Evolutionary conservation across 1,140 invertebrate genomes (phyloP), one percentile per base, ranked within the genome.

Genomic region (Drosophila littoralis): DNA sequence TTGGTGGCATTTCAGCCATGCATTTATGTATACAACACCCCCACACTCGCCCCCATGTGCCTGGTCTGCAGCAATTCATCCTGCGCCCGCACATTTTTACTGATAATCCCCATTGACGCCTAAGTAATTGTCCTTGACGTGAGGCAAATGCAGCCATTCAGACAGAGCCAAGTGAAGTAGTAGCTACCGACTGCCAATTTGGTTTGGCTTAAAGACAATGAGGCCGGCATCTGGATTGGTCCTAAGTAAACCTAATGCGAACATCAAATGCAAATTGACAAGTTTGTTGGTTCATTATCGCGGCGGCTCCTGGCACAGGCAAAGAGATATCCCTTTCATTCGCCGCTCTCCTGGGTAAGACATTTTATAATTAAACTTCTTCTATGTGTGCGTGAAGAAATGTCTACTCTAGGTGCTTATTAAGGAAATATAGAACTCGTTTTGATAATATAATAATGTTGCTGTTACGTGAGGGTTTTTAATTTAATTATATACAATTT

Each of bases 1-100:
- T 81, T 65, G 76, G 67, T 63, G 38, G 61, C 60, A 60, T 67
- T 66, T 46, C 67, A 82, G 70, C 59, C 82, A 75, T 79, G 75
- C 78, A 78, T 67, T 77, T 67, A 51, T 55, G 60, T 51, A 51
- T 46, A 48, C 46, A 52, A 28, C 22, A 28, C 22, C 22, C 22
- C 4, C 22, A 28, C 22, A 28, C 22, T 28, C 22, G 22, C 22
- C 22, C 4, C 22, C 22, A 28, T 28, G 22, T 28, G 22, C 22
- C 22, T 28, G 22, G 22, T 42, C 60, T 59, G 46, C 48, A 66
- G 61, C 64, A 46, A 66, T 76, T 72, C 46, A 70, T 40, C 17
- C 36, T 33, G 36, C 40, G 17, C 36, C 8, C 38, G 13, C 36
- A 10, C 63, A 38, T 54, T 72, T 76, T 48, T 38, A 60, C 48